A percentile compares a stretch with the other conserved stretches of the same genome.
Conservation (phyloP, 2,888 invertebrate genomes). For the Euclidia mi region DNA sequence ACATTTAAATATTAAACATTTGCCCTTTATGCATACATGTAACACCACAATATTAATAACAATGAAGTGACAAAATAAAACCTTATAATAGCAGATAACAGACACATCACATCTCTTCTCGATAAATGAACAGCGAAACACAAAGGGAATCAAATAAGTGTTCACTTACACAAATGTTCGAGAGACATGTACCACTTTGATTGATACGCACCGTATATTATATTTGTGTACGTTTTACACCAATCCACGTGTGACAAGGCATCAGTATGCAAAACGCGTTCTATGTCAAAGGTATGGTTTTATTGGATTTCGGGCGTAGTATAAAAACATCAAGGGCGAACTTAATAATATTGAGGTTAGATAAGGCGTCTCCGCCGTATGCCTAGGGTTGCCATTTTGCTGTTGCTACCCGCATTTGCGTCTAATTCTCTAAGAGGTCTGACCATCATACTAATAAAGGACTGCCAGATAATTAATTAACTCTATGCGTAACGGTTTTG, state of each 20-base stretch:
- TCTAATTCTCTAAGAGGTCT: too few relatives aligned
- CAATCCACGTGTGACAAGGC: constrained; percentile 20
- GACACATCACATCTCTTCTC: too few relatives aligned
- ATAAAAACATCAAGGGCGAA: constrained; percentile 54
- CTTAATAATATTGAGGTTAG: constrained; percentile 53
- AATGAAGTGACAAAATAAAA: too few relatives aligned
- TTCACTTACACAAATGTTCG: background rate
- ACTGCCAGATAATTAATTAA: too few relatives aligned
- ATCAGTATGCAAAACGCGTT: constrained; percentile 47
- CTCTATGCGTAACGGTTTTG: too few relatives aligned
- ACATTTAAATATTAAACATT: too few relatives aligned
- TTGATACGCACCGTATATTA: background rate
- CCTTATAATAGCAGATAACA: too few relatives aligned
- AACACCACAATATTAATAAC: too few relatives aligned
- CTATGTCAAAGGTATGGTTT: constrained; percentile 56
- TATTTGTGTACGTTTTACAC: constrained; percentile 9
- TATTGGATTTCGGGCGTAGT: constrained; percentile 54
- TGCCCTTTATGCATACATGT: too few relatives aligned
- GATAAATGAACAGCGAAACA: background rate
- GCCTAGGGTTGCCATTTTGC: constrained; percentile 7
- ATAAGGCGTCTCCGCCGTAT: constrained; percentile 16
- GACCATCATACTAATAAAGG: too few relatives aligned
- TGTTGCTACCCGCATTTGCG: background rate
- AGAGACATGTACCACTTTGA: background rate
- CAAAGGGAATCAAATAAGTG: background rate